Conservation (phyloP, 53 echinoderm and acorn worm genomes). For the Apostichopus leukothele region DNA sequence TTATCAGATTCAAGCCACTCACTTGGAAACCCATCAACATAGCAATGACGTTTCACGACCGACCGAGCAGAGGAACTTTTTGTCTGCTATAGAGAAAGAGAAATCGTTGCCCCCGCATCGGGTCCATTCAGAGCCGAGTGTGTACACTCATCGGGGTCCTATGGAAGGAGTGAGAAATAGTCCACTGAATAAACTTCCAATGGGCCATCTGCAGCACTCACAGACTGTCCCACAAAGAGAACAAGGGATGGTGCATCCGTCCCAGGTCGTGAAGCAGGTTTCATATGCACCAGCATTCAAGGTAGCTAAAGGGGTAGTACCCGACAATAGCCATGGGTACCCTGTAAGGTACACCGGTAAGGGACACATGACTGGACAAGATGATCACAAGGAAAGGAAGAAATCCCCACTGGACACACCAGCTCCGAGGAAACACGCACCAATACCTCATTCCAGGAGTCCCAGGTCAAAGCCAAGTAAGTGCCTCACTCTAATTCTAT, state of each 20-base stretch:
- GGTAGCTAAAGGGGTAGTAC: not conserved
- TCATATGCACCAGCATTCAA: slow-evolving; percentile 18
- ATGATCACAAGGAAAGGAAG: slow-evolving; percentile 18
- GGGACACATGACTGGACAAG: not conserved
- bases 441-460: slow-evolving; percentile 61
- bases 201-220: slow-evolving; percentile 10
- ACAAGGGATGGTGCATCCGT: slow-evolving; percentile 3
- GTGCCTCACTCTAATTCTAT: not conserved
- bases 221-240: not conserved
- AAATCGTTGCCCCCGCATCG: not conserved
- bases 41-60: not conserved
- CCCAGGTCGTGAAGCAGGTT: slow-evolving; percentile 13
- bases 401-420: slow-evolving; percentile 89
- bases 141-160: not conserved
- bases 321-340: no score
- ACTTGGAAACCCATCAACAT: not conserved
- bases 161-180: not conserved
- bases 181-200: not conserved
- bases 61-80: not conserved
- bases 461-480: slow-evolving; percentile 35
- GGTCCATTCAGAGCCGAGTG: not conserved
- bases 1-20: no score
- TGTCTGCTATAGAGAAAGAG: slow-evolving; percentile 3
- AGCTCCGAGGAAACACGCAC: slow-evolving; percentile 85
- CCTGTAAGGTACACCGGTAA: no score